phyloP scores from a whole-genome alignment of 2,888 invertebrate species.

The Diarsia rubi region DNA sequence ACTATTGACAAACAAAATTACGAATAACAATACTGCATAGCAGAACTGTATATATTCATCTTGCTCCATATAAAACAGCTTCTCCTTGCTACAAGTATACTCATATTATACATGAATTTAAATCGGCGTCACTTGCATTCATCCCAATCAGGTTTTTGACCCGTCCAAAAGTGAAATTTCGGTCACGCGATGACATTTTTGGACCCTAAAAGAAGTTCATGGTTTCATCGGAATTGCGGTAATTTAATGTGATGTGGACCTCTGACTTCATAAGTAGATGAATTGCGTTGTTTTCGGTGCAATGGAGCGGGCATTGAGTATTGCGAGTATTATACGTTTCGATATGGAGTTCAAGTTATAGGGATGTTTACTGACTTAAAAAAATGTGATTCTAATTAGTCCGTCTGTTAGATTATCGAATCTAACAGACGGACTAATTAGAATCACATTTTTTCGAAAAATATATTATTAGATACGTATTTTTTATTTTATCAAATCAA shows the following conservation, averaged over 20 bases:
- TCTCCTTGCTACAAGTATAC: not conserved
- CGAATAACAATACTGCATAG: not conserved
- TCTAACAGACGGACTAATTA: no score
- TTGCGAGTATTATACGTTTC: no score
- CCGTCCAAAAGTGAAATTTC: slow-evolving; percentile 43
- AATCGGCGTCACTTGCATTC: slow-evolving; percentile 1
- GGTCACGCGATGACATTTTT: slow-evolving; percentile 20
- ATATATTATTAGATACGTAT: no score
- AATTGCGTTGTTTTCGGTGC: not conserved
- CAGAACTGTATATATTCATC: not conserved
- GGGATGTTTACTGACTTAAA: no score
- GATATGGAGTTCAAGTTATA: not conserved
- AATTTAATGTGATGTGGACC: not conserved
- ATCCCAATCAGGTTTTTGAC: slow-evolving; percentile 20
- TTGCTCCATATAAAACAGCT: not conserved
- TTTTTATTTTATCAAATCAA: no score
- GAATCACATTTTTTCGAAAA: no score
- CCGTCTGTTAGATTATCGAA: no score
- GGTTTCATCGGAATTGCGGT: slow-evolving; percentile 7
- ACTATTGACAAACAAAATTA: not conserved
- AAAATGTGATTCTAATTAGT: no score
- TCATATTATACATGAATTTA: not conserved
- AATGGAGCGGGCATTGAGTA: not conserved
- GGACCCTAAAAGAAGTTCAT: not conserved
- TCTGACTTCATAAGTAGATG: not conserved